Base-by-base conservation (phyloP, 2,888 invertebrate genomes). In the Poecilobothrus nobilitatus region DNA sequence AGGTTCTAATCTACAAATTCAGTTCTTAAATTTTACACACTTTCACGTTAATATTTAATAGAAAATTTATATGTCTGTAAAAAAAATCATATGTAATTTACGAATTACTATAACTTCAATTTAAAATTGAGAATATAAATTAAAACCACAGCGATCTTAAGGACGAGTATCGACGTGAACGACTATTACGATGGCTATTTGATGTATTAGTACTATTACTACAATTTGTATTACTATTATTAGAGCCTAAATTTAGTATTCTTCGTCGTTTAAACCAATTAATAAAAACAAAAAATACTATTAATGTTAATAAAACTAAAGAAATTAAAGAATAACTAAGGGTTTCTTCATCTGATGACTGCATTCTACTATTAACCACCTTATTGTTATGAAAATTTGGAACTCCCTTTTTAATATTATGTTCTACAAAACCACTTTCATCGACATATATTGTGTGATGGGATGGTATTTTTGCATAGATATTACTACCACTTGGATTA, bases 221-320 rank as follows among this genome's bases (percentile, higher is more conserved):
- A 15, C 73, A 69, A 41, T 66, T 71, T 27, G 67, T 69, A 65
- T 71, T 71, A 68, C 69, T 70, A 63, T 63, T 69, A 68, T 67
- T 68, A n/a, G 68, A 69, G 44, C 71, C 68, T 67, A 71, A 69
- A 65, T 71, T 69, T 21, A 70, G 71, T 33, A 71, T 70, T 72
- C 75, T 73, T 69, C 74, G 69, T 70, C 73, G 72, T 68, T 73
- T 73, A 70, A 74, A 75, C 74, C 76, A 76, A 72, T 75, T 76
- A 70, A 76, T 72, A 71, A 75, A 76, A 71, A 76, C 68, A 7
- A 75, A 72, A 71, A 76, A 74, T 72, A 76, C 75, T 72, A 74
- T 69, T 67, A 75, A 72, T 69, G 76, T 76, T 72, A 75, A 73
- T 71, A 75, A 69, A 73, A 75, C 70, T 73, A 76, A 73, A 67